phyloP scores from a whole-genome alignment of 2,888 invertebrate species.

The Therioaphis trifolii region DNA sequence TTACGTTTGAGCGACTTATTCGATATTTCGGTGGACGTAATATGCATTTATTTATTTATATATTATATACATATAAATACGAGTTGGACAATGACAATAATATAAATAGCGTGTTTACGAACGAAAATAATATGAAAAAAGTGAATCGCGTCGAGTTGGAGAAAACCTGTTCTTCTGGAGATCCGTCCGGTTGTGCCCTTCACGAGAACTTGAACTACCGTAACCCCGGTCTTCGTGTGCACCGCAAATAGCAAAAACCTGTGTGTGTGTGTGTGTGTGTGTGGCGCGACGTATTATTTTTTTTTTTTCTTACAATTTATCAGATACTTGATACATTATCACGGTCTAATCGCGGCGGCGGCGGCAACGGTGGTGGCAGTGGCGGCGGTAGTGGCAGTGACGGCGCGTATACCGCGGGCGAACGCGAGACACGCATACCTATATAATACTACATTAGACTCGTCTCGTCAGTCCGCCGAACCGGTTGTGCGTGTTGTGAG shows the following conservation, averaged over 20 bases:
- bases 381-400: neutral
- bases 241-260: neutral
- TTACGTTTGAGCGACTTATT: too few species aligned
- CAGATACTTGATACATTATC: too few species aligned
- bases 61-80: too few species aligned
- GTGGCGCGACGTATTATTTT: too few species aligned
- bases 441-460: conserved; percentile 32
- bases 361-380: neutral
- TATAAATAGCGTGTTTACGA: neutral
- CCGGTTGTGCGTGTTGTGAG: conserved; percentile 47
- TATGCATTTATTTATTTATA: too few species aligned
- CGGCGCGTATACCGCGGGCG: neutral
- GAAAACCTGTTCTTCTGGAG: conserved; percentile 37
- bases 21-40: too few species aligned
- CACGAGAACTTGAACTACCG: conserved; percentile 55
- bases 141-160: neutral
- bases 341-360: neutral
- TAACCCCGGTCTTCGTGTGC: conserved; percentile 22
- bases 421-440: conserved; percentile 19
- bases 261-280: too few species aligned
- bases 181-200: conserved; percentile 42
- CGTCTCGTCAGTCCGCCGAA: conserved; percentile 45
- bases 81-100: too few species aligned
- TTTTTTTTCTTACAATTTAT: neutral
- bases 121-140: neutral